Evolutionary conservation across 2,888 invertebrate species (phyloP), one percentile per base, ranked within the genome.

Genomic region (Helleia helle): DNA sequence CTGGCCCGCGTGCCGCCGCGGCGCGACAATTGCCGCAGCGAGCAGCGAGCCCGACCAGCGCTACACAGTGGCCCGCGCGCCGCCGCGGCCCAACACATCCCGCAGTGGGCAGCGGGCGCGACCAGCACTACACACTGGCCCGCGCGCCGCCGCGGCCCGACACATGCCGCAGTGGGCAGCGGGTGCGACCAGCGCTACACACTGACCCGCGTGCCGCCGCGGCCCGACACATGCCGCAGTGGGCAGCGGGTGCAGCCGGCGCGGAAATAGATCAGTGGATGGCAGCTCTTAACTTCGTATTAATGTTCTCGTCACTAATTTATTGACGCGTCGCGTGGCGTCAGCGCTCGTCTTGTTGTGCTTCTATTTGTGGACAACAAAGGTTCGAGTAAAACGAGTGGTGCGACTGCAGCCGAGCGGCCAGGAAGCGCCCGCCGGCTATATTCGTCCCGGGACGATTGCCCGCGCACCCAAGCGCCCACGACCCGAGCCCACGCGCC

Each of bases 381-480:
- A 34, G 22, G 34, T 22, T 12, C 9, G 12, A 34, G 22, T 3
- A 34, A 22, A 22, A 22, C 22, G 8, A 22, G 8, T 22, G 22
- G 22, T 22, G 22, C 22, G 22, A 7, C 5, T 22, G 7, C 22
- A 22, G 8, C 8, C 7, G 22, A 22, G 12, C 17, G 8, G 26
- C 30, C 22, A 29, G 30, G 39, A 42, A 42, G 42, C 37, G 26
- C 11, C 37, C 24, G 29, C 39, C 31, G 28, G 22, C 22, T 22
- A 22, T 22, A 22, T 22, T 24, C 26, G 22, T 29, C 17, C 36
- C 15, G 36, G 22, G 27, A 18, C 27, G 37, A 13, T 38, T 17
- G 38, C 40, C 30, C 37, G 40, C 22, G 8, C 29, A 15, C 30
- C 30, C 14, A 15, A n/a, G 15, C 30, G 30, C 14, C 15, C 30